Evolutionary conservation across 2,797 vertebrate species (phyloP).

Genomic region (Pitangus sulphuratus): DNA sequence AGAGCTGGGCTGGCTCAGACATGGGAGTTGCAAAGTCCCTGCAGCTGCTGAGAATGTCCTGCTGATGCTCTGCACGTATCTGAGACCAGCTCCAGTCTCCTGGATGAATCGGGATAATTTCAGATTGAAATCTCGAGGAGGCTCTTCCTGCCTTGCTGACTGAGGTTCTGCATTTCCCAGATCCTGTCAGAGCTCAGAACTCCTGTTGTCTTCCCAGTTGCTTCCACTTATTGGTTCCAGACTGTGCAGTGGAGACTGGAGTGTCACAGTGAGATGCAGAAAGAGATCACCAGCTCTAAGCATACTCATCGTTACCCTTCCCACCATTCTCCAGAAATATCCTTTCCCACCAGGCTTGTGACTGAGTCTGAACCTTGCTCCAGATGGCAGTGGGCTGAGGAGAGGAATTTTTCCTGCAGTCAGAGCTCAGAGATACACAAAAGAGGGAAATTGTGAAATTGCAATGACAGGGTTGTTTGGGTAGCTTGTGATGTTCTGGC

Average conservation of each 20-base stretch:
- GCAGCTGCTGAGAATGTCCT: not conserved
- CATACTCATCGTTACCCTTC: conserved; percentile 19
- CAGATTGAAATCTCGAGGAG: not conserved
- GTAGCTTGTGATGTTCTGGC: conserved; percentile 51
- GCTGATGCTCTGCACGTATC: not conserved
- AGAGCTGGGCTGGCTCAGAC: not conserved
- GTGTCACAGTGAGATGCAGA: not conserved
- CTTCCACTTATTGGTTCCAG: not conserved
- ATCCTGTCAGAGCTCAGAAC: not conserved
- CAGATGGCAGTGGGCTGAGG: conserved; percentile 60
- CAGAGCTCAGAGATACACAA: conserved; percentile 44
- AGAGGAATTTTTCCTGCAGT: conserved; percentile 53
- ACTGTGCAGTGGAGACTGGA: not conserved
- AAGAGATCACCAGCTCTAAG: not conserved
- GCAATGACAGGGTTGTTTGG: conserved; percentile 63
- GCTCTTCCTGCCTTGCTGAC: not conserved
- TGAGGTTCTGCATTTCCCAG: not conserved
- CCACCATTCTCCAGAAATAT: conserved; percentile 56
- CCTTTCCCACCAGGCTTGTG: conserved; percentile 8
- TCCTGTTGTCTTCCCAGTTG: not conserved
- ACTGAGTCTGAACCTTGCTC: conserved; percentile 62
- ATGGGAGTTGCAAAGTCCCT: not conserved
- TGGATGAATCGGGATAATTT: not conserved
- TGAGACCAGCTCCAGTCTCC: not conserved
- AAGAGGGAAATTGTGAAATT: conserved; percentile 64